Evolutionary conservation across 2,797 vertebrate genomes (phyloP).

Genomic region (Mus caroli): DNA sequence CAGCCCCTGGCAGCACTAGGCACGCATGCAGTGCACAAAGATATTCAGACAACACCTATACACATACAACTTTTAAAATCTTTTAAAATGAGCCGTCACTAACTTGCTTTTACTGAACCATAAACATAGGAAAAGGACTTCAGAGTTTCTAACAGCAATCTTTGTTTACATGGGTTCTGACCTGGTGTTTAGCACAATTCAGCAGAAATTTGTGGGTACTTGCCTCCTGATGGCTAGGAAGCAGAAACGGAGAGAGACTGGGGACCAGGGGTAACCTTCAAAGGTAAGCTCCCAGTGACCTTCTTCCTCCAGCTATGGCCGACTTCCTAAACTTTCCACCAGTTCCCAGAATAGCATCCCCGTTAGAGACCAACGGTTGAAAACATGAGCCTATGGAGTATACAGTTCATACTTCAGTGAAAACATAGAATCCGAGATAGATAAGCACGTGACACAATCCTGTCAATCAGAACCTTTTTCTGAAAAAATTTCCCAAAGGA

Average conservation of each 20-base stretch:
- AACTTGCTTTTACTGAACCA: not conserved
- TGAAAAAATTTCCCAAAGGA: slow-evolving; percentile 17
- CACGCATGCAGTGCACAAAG: not conserved
- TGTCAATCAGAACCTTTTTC: slow-evolving; percentile 11
- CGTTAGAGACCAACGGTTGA: not conserved
- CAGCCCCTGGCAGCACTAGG: not conserved
- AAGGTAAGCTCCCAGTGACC: not conserved
- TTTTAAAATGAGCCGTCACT: not conserved
- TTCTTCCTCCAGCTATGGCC: not conserved
- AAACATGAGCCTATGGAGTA: not conserved
- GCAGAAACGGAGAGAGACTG: too few relatives aligned
- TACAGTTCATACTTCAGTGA: not conserved
- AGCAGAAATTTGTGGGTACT: not conserved
- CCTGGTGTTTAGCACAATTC: not conserved
- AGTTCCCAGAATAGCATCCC: not conserved
- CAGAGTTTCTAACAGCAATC: not conserved
- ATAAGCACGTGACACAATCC: not conserved
- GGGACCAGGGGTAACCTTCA: not conserved
- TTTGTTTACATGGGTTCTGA: not conserved
- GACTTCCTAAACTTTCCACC: not conserved
- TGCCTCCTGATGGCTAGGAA: not conserved
- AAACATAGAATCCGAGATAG: not conserved
- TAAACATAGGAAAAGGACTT: not conserved
- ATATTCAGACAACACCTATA: not conserved
- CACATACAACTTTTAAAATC: not conserved